Evolutionary conservation across 1,140 invertebrate species (phyloP), one percentile per base, ranked within the genome.

Genomic region (Drosophila miranda): DNA sequence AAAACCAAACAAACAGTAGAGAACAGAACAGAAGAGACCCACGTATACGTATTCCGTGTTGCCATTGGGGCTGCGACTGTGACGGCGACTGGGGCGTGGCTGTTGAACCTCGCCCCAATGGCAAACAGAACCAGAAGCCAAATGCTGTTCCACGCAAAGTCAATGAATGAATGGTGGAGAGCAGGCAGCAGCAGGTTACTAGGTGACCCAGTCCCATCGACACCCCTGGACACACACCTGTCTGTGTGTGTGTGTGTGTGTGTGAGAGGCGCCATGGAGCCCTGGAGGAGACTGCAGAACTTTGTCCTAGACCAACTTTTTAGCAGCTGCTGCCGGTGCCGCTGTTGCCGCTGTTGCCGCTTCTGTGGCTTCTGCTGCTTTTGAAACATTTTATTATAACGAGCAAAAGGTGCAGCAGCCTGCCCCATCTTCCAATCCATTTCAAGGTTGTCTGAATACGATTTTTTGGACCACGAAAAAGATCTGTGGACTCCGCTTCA

Each of bases 261-360:
- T 3, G 34, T 11, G 11, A 9, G 9, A 13, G 34, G 3, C 9
- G 9, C 28, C 28, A 23, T 23, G 23, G 23, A 23, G 23, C 30
- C 34, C 34, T 38, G 34, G 11, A 38, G 34, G 34, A 38, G 11
- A 19, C 30, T 42, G 54, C 46, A 63, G 62, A 89, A 84, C 73
- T 84, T 84, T 89, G 86, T 89, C 86, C 86, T 89, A 89, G 86
- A 89, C 86, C 86, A 89, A 89, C 80, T 89, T 89, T 70, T 81
- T 21, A 56, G 60, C 64, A 51, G 64, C 55, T 56, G 60, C 52
- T 42, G 67, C 64, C 16, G 16, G 16, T 62, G 64, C 55, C 49
- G 56, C 48, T 48, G 59, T 41, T 54, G 73, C 58, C 11, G 11
- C 30, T 38, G 59, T 41, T 54, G 73, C 58, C 11, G 11, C 30